These are phyloP conservation scores for Pediacus dermestoides DNA, from an alignment of 2,888 invertebrate species.

Conservation along the genomic window DNA sequence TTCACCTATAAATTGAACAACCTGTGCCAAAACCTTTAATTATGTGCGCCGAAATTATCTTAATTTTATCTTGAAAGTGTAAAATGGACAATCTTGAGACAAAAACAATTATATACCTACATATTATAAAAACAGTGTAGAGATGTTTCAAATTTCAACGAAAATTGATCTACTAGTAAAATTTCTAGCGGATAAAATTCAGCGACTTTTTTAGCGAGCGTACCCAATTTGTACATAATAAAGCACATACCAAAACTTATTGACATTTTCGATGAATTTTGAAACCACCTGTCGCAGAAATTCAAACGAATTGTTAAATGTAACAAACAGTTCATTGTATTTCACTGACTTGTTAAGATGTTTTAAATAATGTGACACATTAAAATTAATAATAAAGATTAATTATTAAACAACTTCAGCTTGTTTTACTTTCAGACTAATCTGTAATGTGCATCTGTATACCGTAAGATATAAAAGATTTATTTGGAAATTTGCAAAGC, in stretches of 20 bases:
- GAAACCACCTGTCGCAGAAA: constrained; percentile 32
- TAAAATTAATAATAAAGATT: constrained; percentile 45
- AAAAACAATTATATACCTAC: constrained; percentile 16
- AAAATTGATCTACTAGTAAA: constrained; percentile 32
- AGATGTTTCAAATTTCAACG: constrained; percentile 47
- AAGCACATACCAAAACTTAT: constrained; percentile 6
- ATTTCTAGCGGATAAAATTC: constrained; percentile 16
- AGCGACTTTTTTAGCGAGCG: constrained; percentile 24
- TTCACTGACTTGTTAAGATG: constrained; percentile 37
- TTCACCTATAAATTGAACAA: constrained; percentile 17
- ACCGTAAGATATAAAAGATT: constrained; percentile 3
- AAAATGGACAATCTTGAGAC: constrained; percentile 31
- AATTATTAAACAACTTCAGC: constrained; percentile 23
- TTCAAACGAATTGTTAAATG: constrained; percentile 12
- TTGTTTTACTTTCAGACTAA: constrained; percentile 14
- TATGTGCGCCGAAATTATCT: constrained; percentile 29
- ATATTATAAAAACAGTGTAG: constrained; percentile 25
- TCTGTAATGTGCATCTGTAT: not conserved
- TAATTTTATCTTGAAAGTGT: constrained; percentile 8
- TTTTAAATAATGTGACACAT: constrained; percentile 47
- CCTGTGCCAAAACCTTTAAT: constrained; percentile 31
- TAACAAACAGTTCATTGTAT: constrained; percentile 6
- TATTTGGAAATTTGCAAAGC: constrained; percentile 18
- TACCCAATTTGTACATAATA: constrained; percentile 29
- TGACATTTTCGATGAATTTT: constrained; percentile 45